Conservation (phyloP, 37 sponge, comb jelly and placozoan species). For the Amphimedon queenslandica region DNA sequence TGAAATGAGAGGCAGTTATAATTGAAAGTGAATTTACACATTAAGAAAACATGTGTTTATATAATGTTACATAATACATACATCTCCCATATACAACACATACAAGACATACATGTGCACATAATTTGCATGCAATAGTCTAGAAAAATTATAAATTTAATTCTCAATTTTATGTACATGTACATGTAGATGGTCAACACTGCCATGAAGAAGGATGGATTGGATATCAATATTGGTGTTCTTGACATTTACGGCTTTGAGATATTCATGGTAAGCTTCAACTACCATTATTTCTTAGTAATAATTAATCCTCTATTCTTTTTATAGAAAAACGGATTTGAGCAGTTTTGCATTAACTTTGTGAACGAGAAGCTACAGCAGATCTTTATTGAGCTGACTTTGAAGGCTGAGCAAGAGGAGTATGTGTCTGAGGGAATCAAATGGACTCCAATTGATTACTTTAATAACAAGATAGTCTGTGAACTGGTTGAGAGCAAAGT, state of each 20-base stretch:
- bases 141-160: too few relatives aligned
- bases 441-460: slow-evolving; percentile 96
- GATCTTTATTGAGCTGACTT: slow-evolving; percentile 95
- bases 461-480: slow-evolving; percentile 98
- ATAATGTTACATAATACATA: too few relatives aligned
- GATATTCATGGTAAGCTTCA: slow-evolving; percentile 78
- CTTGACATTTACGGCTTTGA: slow-evolving; percentile 98
- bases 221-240: slow-evolving; percentile 80
- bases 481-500: slow-evolving; percentile 97
- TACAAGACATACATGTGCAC: too few relatives aligned
- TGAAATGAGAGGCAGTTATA: too few relatives aligned
- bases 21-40: too few relatives aligned
- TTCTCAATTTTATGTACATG: too few relatives aligned
- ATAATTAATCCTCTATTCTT: not conserved
- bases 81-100: too few relatives aligned
- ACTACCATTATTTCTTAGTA: not conserved
- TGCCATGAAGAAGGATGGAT: slow-evolving; percentile 81
- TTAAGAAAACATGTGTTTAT: too few relatives aligned
- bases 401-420: slow-evolving; percentile 99
- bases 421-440: slow-evolving; percentile 95
- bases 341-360: slow-evolving; percentile 99
- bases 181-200: slow-evolving; percentile 86
- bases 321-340: slow-evolving; percentile 95
- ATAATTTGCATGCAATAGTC: too few relatives aligned
- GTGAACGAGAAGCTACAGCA: slow-evolving; percentile 99